Base-by-base conservation (phyloP, 2,888 invertebrate species). In the Mellilla xanthometata region DNA sequence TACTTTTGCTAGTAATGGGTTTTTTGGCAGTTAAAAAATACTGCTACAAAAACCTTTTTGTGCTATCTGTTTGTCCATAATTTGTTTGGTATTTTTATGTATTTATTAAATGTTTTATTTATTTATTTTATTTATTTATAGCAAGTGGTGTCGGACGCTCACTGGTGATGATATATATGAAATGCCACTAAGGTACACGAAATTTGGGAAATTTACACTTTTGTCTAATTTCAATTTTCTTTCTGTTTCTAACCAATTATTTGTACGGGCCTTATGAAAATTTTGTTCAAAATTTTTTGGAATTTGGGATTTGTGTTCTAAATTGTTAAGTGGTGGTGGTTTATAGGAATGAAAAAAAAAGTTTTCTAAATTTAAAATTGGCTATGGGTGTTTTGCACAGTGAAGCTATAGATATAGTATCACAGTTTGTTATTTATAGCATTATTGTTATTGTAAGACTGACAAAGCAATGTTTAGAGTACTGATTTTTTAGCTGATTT, bases 101-200 rank as follows among this genome's bases (percentile, higher is more conserved):
- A 3, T 19, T 19, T 3, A 4, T 19, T 44, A 33, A 53, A 41
- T 53, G 50, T 50, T 51, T 51, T 61, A 61, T 56, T 60, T 68
- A 58, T 60, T 48, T 53, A 43, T 46, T 49, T 44, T 55, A 58
- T 69, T 74, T 68, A 73, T 72, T 86, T 82, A 74, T 89, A 88
- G 87, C 85, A 85, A 87, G 86, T 86, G 87, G 87, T 87, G 88
- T 86, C 87, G 88, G 84, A 77, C 79, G 76, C 86, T 92, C 91
- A 93, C 93, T 60, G 94, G 94, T 84, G 94, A 93, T 81, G 94
- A 94, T 91, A 93, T 94, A 82, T 91, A 94, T 91, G 92, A 91
- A 92, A 94, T 94, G 94, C 93, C 93, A 81, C 84, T 94, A 92
- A 94, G 94, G 94, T 93, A 89, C 76, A 62, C 27, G 28, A 8